phyloP scores from a whole-genome alignment of 1,140 invertebrate species.

The Portunus trituberculatus region DNA sequence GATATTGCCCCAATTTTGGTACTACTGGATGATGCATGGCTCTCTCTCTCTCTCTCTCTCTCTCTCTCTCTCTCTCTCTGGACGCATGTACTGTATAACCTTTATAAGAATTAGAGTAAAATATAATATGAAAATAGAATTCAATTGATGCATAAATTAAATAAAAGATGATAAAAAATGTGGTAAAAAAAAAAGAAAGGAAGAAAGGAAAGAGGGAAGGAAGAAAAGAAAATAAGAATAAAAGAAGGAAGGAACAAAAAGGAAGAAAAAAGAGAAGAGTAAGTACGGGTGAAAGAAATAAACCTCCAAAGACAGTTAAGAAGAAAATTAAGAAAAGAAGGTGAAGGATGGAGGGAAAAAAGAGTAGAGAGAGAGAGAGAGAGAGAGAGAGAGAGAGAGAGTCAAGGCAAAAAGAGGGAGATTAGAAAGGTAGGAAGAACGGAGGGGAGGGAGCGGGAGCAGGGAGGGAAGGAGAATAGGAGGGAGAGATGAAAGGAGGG shows the following conservation, averaged over 20 bases:
- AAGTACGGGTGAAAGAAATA: not conserved
- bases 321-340: not conserved
- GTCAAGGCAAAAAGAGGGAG: not conserved
- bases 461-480: not conserved
- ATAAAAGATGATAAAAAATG: not conserved
- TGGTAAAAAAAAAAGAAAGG: not conserved
- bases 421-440: not conserved
- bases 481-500: not conserved
- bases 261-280: not conserved
- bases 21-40: constrained; percentile 41
- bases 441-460: not conserved
- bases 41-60: constrained; percentile 15
- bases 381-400: not conserved
- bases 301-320: not conserved
- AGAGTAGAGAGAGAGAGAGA: not conserved
- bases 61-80: not conserved
- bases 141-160: not conserved
- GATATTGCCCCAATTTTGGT: constrained; percentile 51
- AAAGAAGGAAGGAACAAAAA: not conserved
- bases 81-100: no score
- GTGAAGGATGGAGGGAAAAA: not conserved
- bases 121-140: not conserved
- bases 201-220: not conserved
- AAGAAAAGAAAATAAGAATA: not conserved
- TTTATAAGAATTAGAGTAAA: not conserved